Evolutionary conservation across 2,888 invertebrate genomes (phyloP).

Genomic region (Parochlus steinenii): DNA sequence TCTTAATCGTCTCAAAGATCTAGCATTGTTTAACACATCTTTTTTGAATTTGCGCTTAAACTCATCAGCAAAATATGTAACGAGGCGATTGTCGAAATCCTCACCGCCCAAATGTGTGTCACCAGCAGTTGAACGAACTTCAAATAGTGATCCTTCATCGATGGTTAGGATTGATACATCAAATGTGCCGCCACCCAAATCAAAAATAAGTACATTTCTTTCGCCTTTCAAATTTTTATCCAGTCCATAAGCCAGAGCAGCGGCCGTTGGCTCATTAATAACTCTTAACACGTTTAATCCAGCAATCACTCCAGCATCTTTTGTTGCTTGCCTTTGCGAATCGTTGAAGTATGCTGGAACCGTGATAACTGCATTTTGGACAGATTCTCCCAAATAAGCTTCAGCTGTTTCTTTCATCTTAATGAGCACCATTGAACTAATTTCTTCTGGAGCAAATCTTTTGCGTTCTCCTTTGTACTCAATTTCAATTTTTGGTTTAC

Average conservation of each 20-base stretch:
- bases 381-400: slow-evolving; percentile 52
- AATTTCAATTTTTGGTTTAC: slow-evolving; percentile 57
- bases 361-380: slow-evolving; percentile 64
- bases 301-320: slow-evolving; percentile 75
- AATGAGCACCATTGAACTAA: slow-evolving; percentile 67
- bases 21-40: slow-evolving; percentile 45
- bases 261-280: slow-evolving; percentile 82
- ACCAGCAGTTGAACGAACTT: slow-evolving; percentile 65
- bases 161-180: slow-evolving; percentile 84
- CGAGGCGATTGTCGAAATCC: slow-evolving; percentile 65
- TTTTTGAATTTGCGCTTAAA: slow-evolving; percentile 59
- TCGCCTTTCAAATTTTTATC: slow-evolving; percentile 59
- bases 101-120: slow-evolving; percentile 68
- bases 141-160: slow-evolving; percentile 68
- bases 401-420: slow-evolving; percentile 76
- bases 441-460: slow-evolving; percentile 65
- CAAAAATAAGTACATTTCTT: slow-evolving; percentile 57
- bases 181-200: slow-evolving; percentile 77
- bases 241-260: slow-evolving; percentile 70
- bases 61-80: slow-evolving; percentile 61
- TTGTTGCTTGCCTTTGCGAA: slow-evolving; percentile 69
- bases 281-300: slow-evolving; percentile 78
- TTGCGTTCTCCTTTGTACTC: slow-evolving; percentile 59
- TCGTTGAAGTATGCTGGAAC: slow-evolving; percentile 76
- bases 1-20: slow-evolving; percentile 49